Percentiles rank a stretch among this genome's conserved stretches.
Evolutionary conservation across 2,797 vertebrate species (phyloP).

Genomic region (Nothura maculosa): DNA sequence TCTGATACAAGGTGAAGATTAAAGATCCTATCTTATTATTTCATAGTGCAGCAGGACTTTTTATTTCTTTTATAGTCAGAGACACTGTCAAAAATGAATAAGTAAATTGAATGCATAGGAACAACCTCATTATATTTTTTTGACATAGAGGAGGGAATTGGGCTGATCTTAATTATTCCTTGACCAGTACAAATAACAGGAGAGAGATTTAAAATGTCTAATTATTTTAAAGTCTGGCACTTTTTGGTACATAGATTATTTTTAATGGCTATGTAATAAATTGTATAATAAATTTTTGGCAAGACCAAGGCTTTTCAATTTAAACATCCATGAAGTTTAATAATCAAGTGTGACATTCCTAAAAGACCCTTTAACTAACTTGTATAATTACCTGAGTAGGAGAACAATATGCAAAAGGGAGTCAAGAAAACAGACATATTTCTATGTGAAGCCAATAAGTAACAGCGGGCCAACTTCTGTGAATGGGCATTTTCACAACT

Average conservation of each 20-base stretch:
- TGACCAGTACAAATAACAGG: not conserved
- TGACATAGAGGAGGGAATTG: not conserved
- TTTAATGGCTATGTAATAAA: not conserved
- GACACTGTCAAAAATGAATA: not conserved
- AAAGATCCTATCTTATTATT: not conserved
- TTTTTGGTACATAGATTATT: not conserved
- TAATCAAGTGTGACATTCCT: not conserved
- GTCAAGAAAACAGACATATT: not conserved
- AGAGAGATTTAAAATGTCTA: not conserved
- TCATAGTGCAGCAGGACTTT: not conserved
- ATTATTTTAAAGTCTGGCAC: not conserved
- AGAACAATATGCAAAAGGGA: not conserved
- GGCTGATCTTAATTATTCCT: not conserved
- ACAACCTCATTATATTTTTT: not conserved
- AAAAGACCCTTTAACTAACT: not conserved
- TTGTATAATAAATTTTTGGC: not conserved
- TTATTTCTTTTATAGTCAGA: not conserved
- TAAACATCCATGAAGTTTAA: not conserved
- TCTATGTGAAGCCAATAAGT: not conserved
- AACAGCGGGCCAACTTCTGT: not conserved
- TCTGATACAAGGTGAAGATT: not conserved
- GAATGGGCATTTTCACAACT: not conserved
- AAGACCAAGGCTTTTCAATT: not conserved
- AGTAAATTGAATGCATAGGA: not conserved
- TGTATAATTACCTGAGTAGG: not conserved